Base-by-base conservation (phyloP, 1,140 invertebrate species). In the Pseudomyrmex sp. region DNA sequence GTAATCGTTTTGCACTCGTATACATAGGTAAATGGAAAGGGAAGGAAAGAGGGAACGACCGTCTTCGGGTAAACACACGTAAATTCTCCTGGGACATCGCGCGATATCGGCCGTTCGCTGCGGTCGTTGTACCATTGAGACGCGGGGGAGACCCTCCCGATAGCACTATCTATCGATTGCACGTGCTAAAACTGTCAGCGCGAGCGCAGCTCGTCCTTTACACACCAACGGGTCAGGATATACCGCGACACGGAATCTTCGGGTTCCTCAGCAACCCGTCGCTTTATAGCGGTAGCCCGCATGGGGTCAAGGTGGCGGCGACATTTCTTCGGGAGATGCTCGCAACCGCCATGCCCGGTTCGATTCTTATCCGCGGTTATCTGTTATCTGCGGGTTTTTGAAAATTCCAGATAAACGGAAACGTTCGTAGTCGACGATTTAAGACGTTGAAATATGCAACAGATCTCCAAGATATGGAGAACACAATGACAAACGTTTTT, bases 161-260 rank as follows among this genome's bases (percentile, higher is more conserved):
- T 83, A 68, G 62, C 62, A 74, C 73, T 88, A 89, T 90, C 90
- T 90, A 91, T 91, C 87, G 90, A 91, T 92, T 91, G 83, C 83
- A 68, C 20, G 89, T 86, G 83, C 87, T 90, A 91, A 91, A 91
- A 74, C 88, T 91, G 90, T 91, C 90, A 84, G 85, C 85, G 75
- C 65, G 80, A 86, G 68, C 85, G 85, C 84, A 48, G 50, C 72
- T 63, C 50, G 61, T 48, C 50, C 70, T 26, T 75, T 58, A 35
- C 48, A 59, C 58, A 12, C 72, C 20, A 73, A 61, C 9, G 61
- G 65, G 10, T 48, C 54, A 23, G 70, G 35, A 59, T 66, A 35
- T 35, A 62, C 52, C 61, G 26, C 52, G 69, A 85, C 18, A 50
- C 23, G n/a, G 10, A 56, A 70, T 48, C n/a, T 26, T 44, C 35